A percentile compares a stretch with the other conserved stretches of the same genome.
phyloP scores from a whole-genome alignment of 2,888 invertebrate species.

The Orthonychiurus folsomi region DNA sequence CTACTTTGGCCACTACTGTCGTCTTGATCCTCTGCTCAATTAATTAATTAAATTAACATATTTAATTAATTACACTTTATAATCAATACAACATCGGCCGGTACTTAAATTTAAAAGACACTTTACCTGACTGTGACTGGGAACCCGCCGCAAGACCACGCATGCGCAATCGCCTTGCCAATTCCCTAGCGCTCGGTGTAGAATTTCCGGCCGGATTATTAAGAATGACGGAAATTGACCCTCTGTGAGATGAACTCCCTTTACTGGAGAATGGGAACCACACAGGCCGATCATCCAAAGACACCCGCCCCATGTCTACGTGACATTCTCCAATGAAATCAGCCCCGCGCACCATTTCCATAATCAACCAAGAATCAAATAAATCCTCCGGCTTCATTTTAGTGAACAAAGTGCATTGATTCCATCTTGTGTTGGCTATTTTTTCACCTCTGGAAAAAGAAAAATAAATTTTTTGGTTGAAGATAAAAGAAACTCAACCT shows the following conservation, averaged over 20 bases:
- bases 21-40: slow-evolving; percentile 41
- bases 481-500: not conserved
- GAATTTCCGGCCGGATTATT: slow-evolving; percentile 32
- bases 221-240: slow-evolving; percentile 39
- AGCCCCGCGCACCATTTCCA: slow-evolving; percentile 36
- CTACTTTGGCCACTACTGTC: slow-evolving; percentile 40
- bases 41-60: slow-evolving; percentile 2
- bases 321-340: slow-evolving; percentile 35
- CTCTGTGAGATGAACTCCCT: slow-evolving; percentile 39
- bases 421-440: slow-evolving; percentile 38
- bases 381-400: slow-evolving; percentile 40
- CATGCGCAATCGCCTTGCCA: slow-evolving; percentile 40
- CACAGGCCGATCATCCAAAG: slow-evolving; percentile 75
- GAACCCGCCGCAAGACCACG: slow-evolving; percentile 36
- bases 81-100: too few species aligned
- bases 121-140: slow-evolving; percentile 39
- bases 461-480: too few species aligned
- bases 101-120: not conserved
- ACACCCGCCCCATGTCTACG: slow-evolving; percentile 69
- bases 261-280: slow-evolving; percentile 58
- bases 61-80: slow-evolving; percentile 4
- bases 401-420: slow-evolving; percentile 40
- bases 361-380: slow-evolving; percentile 40
- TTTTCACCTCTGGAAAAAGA: slow-evolving; percentile 36
- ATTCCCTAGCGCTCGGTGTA: slow-evolving; percentile 38